Percentiles rank a stretch among this genome's conserved stretches.
Evolutionary conservation across 2,888 invertebrate species (phyloP).

Genomic region (Sphaerophoria taeniata): DNA sequence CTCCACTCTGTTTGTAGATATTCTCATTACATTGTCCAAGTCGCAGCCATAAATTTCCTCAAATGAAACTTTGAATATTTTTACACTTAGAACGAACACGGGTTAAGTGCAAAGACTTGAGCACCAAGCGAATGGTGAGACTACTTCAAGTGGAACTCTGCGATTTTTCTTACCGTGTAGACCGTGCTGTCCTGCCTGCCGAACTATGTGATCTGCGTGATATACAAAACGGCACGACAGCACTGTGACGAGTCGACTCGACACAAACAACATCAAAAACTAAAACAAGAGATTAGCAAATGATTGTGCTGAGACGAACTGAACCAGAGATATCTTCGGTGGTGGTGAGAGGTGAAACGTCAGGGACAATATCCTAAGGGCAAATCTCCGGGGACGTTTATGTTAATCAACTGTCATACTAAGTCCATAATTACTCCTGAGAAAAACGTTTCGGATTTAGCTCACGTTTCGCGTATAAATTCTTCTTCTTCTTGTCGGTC

Average conservation of each 20-base stretch:
- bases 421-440: constrained; percentile 74
- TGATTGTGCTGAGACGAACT: not conserved
- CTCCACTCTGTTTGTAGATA: constrained; percentile 12
- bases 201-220: constrained; percentile 71
- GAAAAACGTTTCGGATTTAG: constrained; percentile 71
- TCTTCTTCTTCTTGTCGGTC: constrained; percentile 30
- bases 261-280: not conserved
- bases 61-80: constrained; percentile 41
- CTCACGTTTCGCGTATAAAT: constrained; percentile 68
- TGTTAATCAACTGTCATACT: constrained; percentile 74
- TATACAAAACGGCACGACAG: constrained; percentile 70
- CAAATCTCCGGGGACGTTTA: constrained; percentile 73
- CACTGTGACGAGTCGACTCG: constrained; percentile 60
- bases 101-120: no score
- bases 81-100: not conserved
- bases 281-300: constrained; percentile 62
- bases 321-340: not conserved
- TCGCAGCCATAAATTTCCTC: constrained; percentile 58
- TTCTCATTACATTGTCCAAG: constrained; percentile 38
- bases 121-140: not conserved
- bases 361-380: constrained; percentile 58
- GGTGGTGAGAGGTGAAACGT: constrained; percentile 8
- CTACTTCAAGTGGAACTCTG: not conserved
- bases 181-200: constrained; percentile 1
- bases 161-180: constrained; percentile 12